Evolutionary conservation across 2,888 invertebrate species (phyloP).

Genomic region (Oxystoma pomonae): DNA sequence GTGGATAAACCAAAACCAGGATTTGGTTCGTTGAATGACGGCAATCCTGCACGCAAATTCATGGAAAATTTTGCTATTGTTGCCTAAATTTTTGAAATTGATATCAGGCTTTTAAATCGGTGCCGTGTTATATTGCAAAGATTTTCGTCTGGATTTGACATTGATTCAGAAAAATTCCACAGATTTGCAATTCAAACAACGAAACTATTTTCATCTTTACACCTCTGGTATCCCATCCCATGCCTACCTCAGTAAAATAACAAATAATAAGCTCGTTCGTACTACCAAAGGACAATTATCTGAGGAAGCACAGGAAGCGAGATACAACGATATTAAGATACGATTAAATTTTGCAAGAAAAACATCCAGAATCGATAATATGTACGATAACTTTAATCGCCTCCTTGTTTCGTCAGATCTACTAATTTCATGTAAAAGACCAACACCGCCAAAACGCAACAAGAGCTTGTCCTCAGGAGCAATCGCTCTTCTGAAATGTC

Average conservation of each 20-base stretch:
- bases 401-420: conserved; percentile 11
- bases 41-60: conserved; percentile 3
- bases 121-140: conserved; percentile 8
- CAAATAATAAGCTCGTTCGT: background rate
- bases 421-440: conserved; percentile 1
- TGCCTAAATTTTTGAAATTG: conserved; percentile 1
- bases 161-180: background rate
- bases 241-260: no score
- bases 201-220: background rate
- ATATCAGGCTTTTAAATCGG: background rate
- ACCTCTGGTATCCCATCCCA: background rate
- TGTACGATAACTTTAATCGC: conserved; percentile 11
- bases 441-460: background rate
- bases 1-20: conserved; percentile 11
- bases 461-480: background rate
- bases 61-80: conserved; percentile 3
- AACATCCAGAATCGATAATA: background rate
- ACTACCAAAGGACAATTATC: background rate
- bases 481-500: background rate
- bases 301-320: background rate
- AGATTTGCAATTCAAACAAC: conserved; percentile 7
- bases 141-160: conserved; percentile 8
- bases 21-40: conserved; percentile 9
- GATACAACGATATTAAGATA: conserved; percentile 3
- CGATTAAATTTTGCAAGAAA: conserved; percentile 9